A percentile compares a stretch with the other conserved stretches of the same genome.
Evolutionary conservation across 2,888 invertebrate genomes (phyloP).

Genomic region (Rhynchonema sp.): DNA sequence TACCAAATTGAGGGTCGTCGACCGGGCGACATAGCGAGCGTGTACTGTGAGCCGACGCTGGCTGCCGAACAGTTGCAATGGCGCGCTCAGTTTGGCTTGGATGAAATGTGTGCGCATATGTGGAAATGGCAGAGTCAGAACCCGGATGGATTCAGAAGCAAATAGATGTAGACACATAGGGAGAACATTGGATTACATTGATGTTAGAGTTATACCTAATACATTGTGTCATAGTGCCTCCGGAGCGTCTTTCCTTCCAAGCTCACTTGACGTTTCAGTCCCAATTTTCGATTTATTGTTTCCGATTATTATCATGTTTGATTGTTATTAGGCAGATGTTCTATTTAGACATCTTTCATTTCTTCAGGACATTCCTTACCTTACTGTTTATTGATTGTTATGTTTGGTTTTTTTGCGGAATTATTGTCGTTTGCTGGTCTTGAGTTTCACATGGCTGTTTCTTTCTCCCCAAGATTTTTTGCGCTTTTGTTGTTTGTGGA

Average conservation of each 20-base stretch:
- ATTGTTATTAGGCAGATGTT: not conserved
- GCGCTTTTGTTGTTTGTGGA: too few species aligned
- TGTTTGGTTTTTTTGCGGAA: not conserved
- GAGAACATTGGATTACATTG: too few species aligned
- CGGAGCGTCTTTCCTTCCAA: too few species aligned
- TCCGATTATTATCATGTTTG: not conserved
- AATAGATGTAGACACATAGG: too few species aligned
- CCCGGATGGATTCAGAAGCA: constrained; percentile 59
- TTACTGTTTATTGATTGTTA: not conserved
- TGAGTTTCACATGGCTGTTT: not conserved
- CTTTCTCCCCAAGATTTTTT: too few species aligned
- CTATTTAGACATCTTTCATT: not conserved
- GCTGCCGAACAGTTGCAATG: constrained; percentile 64
- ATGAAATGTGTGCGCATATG: constrained; percentile 44
- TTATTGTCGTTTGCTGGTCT: not conserved
- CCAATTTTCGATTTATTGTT: too few species aligned
- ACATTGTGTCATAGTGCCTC: too few species aligned
- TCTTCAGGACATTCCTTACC: not conserved
- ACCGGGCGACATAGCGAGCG: constrained; percentile 67
- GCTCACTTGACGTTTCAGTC: too few species aligned
- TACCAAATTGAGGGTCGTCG: constrained; percentile 54
- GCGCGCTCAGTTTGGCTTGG: constrained; percentile 31
- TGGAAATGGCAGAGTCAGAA: constrained; percentile 88
- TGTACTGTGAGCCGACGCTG: constrained; percentile 66
- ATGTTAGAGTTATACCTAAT: too few species aligned